Evolutionary conservation across 1,140 invertebrate genomes (phyloP).

Genomic region (Euura saliciscinereae): DNA sequence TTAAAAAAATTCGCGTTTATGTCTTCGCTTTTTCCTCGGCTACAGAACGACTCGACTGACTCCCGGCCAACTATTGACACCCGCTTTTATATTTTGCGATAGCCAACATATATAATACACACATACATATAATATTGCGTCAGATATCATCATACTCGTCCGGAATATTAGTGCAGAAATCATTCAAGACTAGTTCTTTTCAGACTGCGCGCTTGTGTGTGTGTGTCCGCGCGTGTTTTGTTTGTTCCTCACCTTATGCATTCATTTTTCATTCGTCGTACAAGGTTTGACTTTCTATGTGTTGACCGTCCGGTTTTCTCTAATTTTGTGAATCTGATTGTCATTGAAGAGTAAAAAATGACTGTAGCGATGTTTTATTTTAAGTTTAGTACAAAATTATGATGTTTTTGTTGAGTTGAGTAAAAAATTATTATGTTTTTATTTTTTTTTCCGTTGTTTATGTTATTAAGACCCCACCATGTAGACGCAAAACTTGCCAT

Average conservation of each 20-base stretch:
- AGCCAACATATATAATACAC: slow-evolving; percentile 15
- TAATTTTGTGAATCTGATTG: too few relatives aligned
- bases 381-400: too few relatives aligned
- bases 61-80: slow-evolving; percentile 5
- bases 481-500: too few relatives aligned
- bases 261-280: background rate
- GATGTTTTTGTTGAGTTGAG: too few relatives aligned
- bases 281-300: too few relatives aligned
- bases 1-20: background rate
- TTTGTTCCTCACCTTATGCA: background rate
- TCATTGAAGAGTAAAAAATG: too few relatives aligned
- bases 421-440: too few relatives aligned
- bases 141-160: slow-evolving; percentile 29
- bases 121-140: slow-evolving; percentile 42
- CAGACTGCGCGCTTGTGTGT: background rate
- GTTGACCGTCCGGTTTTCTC: background rate
- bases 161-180: background rate
- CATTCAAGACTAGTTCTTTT: background rate
- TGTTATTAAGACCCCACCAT: too few relatives aligned
- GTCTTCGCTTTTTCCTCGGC: background rate
- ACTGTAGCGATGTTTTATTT: too few relatives aligned
- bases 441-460: too few relatives aligned
- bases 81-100: slow-evolving; percentile 55
- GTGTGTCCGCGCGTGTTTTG: background rate
- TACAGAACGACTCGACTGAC: background rate